phyloP scores from a whole-genome alignment of 1,140 invertebrate species.

The Leptopilina boulardi region DNA sequence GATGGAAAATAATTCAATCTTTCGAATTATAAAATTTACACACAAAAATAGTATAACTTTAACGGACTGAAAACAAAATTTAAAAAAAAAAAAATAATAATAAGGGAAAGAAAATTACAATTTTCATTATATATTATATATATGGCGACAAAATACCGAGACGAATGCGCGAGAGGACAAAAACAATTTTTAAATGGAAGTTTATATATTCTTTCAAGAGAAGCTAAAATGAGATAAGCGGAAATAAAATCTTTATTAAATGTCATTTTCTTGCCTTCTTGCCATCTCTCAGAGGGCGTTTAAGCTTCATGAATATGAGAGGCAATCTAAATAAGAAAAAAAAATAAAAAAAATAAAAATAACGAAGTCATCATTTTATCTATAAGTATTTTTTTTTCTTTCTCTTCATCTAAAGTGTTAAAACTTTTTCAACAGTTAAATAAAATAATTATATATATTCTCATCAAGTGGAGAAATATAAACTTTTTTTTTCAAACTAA shows the following conservation, averaged over 20 bases:
- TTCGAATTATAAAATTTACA: not conserved
- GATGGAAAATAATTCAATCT: not conserved
- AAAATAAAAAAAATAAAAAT: constrained; percentile 2
- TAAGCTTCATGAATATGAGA: constrained; percentile 25
- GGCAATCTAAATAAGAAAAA: not conserved
- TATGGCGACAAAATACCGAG: too few species aligned
- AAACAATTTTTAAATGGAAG: not conserved
- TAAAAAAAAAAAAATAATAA: too few species aligned
- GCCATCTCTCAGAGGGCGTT: not conserved
- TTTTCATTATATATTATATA: too few species aligned
- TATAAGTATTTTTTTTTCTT: not conserved
- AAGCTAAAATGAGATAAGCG: not conserved
- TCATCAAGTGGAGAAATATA: too few species aligned
- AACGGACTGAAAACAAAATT: too few species aligned
- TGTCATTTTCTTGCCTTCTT: not conserved
- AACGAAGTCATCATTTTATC: not conserved
- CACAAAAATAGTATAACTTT: too few species aligned
- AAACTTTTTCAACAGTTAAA: not conserved
- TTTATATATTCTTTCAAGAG: not conserved
- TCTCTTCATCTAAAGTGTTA: not conserved
- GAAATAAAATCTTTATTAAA: constrained; percentile 24
- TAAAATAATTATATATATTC: not conserved
- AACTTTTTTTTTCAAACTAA: too few species aligned
- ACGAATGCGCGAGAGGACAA: too few species aligned
- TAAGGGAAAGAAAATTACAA: too few species aligned